Evolutionary conservation across 1,140 invertebrate species (phyloP).

Genomic region (Aphis gossypii): DNA sequence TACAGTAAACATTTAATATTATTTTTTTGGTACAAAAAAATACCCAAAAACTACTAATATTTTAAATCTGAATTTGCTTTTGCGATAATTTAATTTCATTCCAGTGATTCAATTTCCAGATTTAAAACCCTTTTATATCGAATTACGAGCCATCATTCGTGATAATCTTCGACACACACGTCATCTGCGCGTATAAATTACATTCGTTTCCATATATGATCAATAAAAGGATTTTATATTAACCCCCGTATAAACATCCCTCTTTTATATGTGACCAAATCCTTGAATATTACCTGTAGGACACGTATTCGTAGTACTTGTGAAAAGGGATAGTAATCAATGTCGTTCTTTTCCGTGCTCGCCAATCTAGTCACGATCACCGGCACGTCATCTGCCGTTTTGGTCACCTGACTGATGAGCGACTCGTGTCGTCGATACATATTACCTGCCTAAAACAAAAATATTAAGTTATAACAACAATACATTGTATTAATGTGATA

Average conservation of each 20-base stretch:
- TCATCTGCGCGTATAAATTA: neutral
- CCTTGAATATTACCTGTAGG: conserved; percentile 53
- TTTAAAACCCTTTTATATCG: conserved; percentile 17
- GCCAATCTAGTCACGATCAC: conserved; percentile 48
- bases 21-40: neutral
- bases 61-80: neutral
- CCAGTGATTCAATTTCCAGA: neutral
- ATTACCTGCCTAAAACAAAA: neutral
- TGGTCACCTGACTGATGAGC: conserved; percentile 46
- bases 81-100: neutral
- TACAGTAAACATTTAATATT: neutral
- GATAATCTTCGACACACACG: neutral
- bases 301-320: conserved; percentile 58
- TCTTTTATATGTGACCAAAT: neutral
- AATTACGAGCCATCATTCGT: neutral
- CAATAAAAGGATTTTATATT: neutral
- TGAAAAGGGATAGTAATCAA: conserved; percentile 57
- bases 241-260: neutral
- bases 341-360: conserved; percentile 39
- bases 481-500: neutral
- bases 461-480: neutral
- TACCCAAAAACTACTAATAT: neutral
- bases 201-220: neutral
- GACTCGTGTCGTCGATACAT: conserved; percentile 55
- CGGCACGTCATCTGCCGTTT: conserved; percentile 32